These are phyloP conservation scores for Camelus dromedarius DNA, from an alignment of 2,113 vertebrate genomes.

Conservation along the genomic window DNA sequence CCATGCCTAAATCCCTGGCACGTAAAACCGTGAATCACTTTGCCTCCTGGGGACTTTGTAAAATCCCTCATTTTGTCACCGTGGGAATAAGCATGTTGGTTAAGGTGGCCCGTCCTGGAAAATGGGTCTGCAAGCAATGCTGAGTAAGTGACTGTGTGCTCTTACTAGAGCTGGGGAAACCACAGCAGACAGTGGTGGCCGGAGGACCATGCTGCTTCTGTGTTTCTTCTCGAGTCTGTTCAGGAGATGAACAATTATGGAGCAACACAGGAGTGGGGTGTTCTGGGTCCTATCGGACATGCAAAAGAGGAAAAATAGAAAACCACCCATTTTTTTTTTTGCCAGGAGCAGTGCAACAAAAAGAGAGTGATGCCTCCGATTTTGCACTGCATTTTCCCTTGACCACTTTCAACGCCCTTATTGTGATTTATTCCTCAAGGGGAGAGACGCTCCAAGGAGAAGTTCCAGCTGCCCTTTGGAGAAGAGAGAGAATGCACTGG, in stretches of 20 bases:
- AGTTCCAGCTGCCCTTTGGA: background rate
- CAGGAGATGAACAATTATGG: background rate
- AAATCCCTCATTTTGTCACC: background rate
- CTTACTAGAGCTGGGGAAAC: background rate
- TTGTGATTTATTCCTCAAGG: conserved; percentile 24
- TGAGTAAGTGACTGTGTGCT: background rate
- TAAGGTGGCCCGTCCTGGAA: background rate
- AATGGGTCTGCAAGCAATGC: background rate
- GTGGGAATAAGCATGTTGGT: background rate
- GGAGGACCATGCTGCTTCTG: background rate
- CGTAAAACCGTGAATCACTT: background rate
- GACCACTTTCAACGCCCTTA: background rate
- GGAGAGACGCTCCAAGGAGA: background rate
- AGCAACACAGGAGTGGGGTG: background rate
- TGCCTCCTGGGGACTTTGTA: background rate
- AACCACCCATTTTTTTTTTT: background rate
- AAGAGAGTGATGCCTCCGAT: background rate
- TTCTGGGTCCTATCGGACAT: background rate
- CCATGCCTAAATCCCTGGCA: background rate
- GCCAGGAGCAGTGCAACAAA: background rate
- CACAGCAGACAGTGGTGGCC: background rate
- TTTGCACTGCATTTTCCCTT: background rate
- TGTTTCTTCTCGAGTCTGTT: background rate
- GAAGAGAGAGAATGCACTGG: background rate
- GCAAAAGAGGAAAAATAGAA: background rate